Evolutionary conservation across 2,797 vertebrate genomes (phyloP).

Genomic region (Synaphobranchus kaupii): DNA sequence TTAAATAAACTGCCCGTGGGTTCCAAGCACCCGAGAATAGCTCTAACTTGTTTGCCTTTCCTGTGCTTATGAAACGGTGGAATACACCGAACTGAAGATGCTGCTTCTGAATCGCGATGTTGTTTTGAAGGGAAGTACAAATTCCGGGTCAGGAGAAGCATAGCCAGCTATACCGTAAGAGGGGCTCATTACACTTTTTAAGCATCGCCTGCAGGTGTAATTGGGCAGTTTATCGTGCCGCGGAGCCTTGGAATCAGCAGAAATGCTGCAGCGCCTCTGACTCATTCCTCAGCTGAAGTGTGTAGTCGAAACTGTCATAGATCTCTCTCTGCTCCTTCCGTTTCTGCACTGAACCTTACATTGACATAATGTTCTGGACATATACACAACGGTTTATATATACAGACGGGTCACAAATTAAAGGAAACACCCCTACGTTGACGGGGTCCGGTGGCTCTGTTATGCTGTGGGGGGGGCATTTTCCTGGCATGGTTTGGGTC

Average conservation of each 20-base stretch:
- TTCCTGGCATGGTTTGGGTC: no score
- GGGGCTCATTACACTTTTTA: not conserved
- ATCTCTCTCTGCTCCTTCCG: not conserved
- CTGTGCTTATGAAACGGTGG: not conserved
- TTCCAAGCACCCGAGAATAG: not conserved
- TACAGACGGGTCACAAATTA: no score
- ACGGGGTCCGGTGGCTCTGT: no score
- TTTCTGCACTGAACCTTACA: not conserved
- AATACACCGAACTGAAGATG: not conserved
- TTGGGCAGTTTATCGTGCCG: not conserved
- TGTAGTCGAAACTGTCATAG: not conserved
- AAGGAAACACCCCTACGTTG: no score
- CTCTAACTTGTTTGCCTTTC: not conserved
- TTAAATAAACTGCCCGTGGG: not conserved
- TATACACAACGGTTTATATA: no score
- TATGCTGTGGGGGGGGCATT: no score
- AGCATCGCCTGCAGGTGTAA: conserved; percentile 3
- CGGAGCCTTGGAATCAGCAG: not conserved
- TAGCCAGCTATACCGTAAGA: not conserved
- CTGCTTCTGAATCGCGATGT: not conserved
- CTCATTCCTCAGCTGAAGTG: conserved; percentile 23
- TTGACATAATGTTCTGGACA: no score
- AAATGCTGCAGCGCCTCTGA: conserved; percentile 5
- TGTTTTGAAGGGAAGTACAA: not conserved
- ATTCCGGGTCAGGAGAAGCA: not conserved